Evolutionary conservation across 2,113 vertebrate genomes (phyloP).

Genomic region (Microtus richardsoni): DNA sequence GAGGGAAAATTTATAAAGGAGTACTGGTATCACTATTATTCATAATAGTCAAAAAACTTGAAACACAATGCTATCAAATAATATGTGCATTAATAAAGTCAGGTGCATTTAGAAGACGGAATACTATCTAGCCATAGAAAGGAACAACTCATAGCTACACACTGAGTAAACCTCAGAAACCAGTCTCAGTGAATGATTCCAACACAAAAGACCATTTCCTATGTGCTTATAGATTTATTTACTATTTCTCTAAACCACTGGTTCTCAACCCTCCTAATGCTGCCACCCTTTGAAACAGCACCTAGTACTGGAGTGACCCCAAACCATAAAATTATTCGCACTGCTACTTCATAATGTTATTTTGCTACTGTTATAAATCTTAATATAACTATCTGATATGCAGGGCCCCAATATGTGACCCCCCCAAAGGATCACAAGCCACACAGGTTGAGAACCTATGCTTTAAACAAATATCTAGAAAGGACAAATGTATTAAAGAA

Average conservation of each 20-base stretch:
- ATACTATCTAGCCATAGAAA: neutral
- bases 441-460: neutral
- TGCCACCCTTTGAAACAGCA: neutral
- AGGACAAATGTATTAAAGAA: neutral
- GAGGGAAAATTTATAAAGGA: neutral
- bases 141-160: neutral
- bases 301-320: neutral
- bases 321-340: neutral
- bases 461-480: constrained; percentile 17
- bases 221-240: neutral
- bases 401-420: neutral
- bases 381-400: neutral
- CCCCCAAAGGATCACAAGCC: neutral
- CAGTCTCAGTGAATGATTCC: neutral
- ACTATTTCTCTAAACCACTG: neutral
- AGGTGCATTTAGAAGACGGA: neutral
- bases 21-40: neutral
- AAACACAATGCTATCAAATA: neutral
- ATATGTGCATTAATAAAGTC: neutral
- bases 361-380: neutral
- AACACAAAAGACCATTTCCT: neutral
- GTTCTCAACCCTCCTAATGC: neutral
- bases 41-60: neutral
- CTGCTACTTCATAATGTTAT: neutral
- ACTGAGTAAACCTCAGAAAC: neutral